A percentile compares a stretch with the other conserved stretches of the same genome.
phyloP scores from a whole-genome alignment of 2,113 vertebrate genomes.

The Limnothrissa miodon region DNA sequence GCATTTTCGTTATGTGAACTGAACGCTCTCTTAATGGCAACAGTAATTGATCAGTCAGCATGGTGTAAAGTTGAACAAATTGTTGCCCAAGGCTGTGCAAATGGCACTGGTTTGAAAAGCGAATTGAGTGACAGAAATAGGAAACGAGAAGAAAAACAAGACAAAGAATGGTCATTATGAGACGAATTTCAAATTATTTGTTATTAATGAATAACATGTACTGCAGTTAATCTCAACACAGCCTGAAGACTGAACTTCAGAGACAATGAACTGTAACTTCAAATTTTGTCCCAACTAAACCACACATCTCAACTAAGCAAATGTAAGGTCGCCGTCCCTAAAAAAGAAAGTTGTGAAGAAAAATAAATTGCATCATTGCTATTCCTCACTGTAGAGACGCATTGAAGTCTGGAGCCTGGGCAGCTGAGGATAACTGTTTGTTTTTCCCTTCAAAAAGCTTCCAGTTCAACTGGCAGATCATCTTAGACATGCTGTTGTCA shows the following conservation, averaged over 20 bases:
- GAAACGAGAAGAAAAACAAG: background rate
- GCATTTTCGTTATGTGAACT: background rate
- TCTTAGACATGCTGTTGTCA: background rate
- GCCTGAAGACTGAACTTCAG: background rate
- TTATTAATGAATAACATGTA: background rate
- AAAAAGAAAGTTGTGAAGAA: background rate
- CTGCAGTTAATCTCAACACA: background rate
- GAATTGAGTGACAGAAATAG: background rate
- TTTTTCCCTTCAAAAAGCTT: background rate
- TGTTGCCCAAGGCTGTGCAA: background rate
- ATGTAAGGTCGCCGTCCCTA: background rate
- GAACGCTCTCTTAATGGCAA: background rate
- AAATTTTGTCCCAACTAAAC: background rate
- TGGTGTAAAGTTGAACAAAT: background rate
- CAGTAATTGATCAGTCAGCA: background rate
- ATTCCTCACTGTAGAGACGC: background rate
- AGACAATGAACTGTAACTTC: background rate
- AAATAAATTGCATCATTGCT: background rate
- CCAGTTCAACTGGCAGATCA: background rate
- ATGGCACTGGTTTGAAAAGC: background rate
- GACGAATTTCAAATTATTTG: background rate
- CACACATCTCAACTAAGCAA: background rate
- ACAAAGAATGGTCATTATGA: background rate
- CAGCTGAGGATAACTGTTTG: background rate
- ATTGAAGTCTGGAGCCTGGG: background rate